Base-by-base conservation (phyloP, 2,888 invertebrate genomes). In the Idaea straminata region DNA sequence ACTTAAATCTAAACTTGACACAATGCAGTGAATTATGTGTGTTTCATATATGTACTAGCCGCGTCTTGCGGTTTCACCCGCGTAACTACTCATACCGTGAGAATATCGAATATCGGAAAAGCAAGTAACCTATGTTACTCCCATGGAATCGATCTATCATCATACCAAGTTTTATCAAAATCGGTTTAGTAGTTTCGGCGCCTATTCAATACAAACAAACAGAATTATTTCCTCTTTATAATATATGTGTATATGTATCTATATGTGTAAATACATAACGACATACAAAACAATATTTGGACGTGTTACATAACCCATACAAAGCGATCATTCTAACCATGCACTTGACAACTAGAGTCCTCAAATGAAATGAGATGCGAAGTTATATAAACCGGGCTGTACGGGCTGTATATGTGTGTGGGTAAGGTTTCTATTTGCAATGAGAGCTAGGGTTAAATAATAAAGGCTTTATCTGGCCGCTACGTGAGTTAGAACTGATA, bases 401-500 rank as follows among this genome's bases (percentile, higher is more conserved):
- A 59, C n/a, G 62, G 60, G 35, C 59, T 35, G 57, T 61, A 58
- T 63, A 61, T 67, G 65, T 62, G 59, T 47, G 61, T 15, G 66
- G 62, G 64, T 62, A 61, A 64, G 60, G 73, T 77, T 73, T 75
- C 73, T 78, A 77, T 79, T 78, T 78, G 69, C 65, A 65, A 68
- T 64, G 64, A 68, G 64, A 67, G 69, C 67, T 66, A 69, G 68
- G 67, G 72, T 73, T 71, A 73, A 70, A 69, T 69, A 74, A 66
- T 72, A 71, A 72, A 67, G 65, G 67, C 69, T 72, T 73, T 73
- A 72, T 73, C 75, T 66, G 72, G 69, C 70, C 70, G 69, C 13
- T 47, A 78, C 80, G 80, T 77, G 80, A 77, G 79, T 74, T 68
- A 69, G 59, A 61, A 65, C 72, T 69, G 73, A 75, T 74, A 71